Evolutionary conservation across 2,888 invertebrate genomes (phyloP).

Genomic region (Cynaeus angustus): DNA sequence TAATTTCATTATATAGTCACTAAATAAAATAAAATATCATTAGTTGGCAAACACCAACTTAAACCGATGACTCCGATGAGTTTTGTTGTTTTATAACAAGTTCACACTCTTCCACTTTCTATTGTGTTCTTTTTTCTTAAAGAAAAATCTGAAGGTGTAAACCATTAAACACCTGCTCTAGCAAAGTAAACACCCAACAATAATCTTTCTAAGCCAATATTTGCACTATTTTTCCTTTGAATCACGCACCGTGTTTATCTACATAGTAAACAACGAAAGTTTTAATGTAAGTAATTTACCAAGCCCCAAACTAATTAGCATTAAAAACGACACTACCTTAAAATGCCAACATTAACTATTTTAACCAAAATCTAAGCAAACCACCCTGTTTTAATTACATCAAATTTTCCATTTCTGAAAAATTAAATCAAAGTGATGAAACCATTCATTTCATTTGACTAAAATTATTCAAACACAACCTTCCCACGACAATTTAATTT

Average conservation of each 20-base stretch:
- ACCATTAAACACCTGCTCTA: conserved; percentile 4
- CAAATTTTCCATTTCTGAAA: not conserved
- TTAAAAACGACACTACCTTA: not conserved
- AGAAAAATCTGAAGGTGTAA: not conserved
- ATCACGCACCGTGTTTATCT: conserved; percentile 14
- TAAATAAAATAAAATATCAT: no score
- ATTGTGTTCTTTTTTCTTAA: not conserved
- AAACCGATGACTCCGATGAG: no score
- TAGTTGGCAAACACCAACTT: no score
- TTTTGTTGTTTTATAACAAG: no score
- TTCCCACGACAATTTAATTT: conserved; percentile 9
- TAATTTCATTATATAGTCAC: no score
- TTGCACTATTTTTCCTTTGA: conserved; percentile 18
- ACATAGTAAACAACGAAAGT: not conserved
- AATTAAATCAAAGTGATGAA: not conserved
- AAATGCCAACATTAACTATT: not conserved
- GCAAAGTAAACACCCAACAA: conserved; percentile 2
- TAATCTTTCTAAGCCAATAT: conserved; percentile 11
- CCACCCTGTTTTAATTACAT: not conserved
- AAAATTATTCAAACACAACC: not conserved
- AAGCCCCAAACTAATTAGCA: conserved; percentile 8
- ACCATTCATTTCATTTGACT: not conserved
- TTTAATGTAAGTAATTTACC: conserved; percentile 15
- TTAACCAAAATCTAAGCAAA: not conserved
- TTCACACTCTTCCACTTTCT: no score